These are phyloP conservation scores for Nomia melanderi DNA, from an alignment of 1,140 invertebrate species.

Conservation along the genomic window DNA sequence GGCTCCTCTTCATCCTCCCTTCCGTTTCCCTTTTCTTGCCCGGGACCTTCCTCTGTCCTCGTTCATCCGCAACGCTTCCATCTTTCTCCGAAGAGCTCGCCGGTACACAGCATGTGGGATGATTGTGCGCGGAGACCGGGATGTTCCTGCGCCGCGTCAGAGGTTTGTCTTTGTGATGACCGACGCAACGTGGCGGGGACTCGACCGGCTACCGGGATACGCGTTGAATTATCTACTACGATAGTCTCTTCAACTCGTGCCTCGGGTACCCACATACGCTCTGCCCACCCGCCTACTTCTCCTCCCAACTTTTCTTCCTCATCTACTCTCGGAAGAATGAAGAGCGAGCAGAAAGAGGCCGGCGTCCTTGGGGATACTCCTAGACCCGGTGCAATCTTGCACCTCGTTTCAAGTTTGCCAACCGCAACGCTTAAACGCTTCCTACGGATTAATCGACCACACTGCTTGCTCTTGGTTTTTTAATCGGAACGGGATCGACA, in stretches of 20 bases:
- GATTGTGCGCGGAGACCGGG: constrained; percentile 75
- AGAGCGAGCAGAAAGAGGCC: constrained; percentile 13
- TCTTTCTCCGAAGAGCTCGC: constrained; percentile 9
- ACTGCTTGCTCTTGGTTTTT: background rate
- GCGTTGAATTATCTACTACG: constrained; percentile 79
- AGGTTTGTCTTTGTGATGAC: constrained; percentile 80
- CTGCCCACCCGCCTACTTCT: constrained; percentile 48
- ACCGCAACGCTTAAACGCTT: constrained; percentile 31
- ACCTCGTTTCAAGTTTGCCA: constrained; percentile 37
- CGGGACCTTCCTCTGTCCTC: constrained; percentile 4
- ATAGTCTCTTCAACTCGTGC: constrained; percentile 72
- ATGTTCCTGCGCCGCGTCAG: constrained; percentile 74
- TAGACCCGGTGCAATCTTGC: constrained; percentile 32
- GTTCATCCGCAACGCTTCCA: background rate
- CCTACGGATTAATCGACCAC: constrained; percentile 6
- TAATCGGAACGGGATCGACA: background rate
- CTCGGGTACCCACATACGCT: constrained; percentile 66
- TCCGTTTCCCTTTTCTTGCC: constrained; percentile 15
- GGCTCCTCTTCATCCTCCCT: constrained; percentile 31
- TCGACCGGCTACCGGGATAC: constrained; percentile 78
- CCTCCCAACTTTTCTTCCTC: constrained; percentile 50
- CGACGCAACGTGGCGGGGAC: constrained; percentile 73
- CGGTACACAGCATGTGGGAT: constrained; percentile 68
- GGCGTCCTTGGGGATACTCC: constrained; percentile 43
- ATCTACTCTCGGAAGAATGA: constrained; percentile 37